A percentile compares a stretch with the other conserved stretches of the same genome.
Conservation (phyloP, 2,797 vertebrate species). For the Pristis pectinata region DNA sequence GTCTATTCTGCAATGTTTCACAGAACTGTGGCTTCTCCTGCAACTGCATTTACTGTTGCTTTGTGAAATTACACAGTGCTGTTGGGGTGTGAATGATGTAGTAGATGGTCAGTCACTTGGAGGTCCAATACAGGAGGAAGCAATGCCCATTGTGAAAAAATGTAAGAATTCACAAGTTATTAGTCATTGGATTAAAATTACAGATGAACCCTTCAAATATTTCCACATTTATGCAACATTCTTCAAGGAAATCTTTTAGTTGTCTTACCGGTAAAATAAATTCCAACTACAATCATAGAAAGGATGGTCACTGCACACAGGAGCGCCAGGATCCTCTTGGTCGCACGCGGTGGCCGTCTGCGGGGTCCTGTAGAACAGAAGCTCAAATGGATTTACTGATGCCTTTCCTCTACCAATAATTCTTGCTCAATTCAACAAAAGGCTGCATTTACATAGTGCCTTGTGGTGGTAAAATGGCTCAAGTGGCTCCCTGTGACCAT, state of each 20-base stretch:
- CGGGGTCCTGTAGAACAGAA: not conserved
- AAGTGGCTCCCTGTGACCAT: too few relatives aligned
- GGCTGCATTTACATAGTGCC: not conserved
- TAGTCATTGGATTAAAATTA: not conserved
- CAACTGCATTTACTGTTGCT: not conserved
- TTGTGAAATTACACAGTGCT: not conserved
- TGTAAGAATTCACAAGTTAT: not conserved
- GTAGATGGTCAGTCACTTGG: not conserved
- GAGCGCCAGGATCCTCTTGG: not conserved
- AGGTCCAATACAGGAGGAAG: not conserved
- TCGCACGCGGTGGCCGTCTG: not conserved
- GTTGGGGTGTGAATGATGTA: not conserved
- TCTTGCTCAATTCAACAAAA: too few relatives aligned
- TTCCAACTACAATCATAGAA: not conserved
- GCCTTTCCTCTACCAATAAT: too few relatives aligned
- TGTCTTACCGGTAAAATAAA: not conserved
- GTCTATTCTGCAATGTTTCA: not conserved
- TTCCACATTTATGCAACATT: not conserved
- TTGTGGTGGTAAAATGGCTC: too few relatives aligned
- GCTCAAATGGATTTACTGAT: not conserved
- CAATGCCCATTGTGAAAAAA: too few relatives aligned
- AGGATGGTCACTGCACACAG: constrained; percentile 2
- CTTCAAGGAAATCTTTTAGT: not conserved
- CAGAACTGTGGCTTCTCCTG: not conserved
- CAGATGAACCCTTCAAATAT: not conserved